Percentiles rank a stretch among this genome's conserved stretches.
Evolutionary conservation across 2,113 vertebrate species (phyloP).

Genomic region (Numenius arquata): DNA sequence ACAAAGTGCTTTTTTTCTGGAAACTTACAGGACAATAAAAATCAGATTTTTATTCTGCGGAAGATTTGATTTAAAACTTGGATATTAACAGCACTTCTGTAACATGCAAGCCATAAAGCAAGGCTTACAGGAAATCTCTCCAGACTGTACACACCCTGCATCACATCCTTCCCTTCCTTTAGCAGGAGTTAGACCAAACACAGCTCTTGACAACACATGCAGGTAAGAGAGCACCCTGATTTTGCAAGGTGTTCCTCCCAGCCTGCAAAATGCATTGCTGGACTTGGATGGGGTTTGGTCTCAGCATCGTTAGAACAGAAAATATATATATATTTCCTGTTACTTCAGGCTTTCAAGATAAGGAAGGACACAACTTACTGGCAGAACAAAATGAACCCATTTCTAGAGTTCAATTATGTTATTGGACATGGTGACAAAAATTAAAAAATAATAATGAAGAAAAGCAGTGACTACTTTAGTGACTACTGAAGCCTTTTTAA

Average conservation of each 20-base stretch:
- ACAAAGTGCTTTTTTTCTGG: neutral
- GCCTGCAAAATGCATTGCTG: neutral
- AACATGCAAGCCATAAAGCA: neutral
- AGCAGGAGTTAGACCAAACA: neutral
- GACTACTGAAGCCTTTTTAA: neutral
- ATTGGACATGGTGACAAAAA: neutral
- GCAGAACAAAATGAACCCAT: neutral
- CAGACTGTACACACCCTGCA: neutral
- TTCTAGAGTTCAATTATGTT: neutral
- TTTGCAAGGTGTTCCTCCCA: neutral
- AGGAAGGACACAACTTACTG: neutral
- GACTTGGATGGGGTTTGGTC: neutral
- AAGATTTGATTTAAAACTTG: constrained; percentile 16
- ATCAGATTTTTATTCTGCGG: neutral
- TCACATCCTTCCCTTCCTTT: neutral
- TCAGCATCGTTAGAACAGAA: neutral
- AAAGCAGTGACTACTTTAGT: neutral
- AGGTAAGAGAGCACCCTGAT: neutral
- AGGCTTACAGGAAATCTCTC: neutral
- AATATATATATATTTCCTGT: neutral
- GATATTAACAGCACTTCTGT: neutral
- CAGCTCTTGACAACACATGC: neutral
- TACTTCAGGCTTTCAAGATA: neutral
- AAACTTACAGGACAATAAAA: constrained; percentile 9
- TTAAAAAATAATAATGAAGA: neutral